These are phyloP conservation scores for Anthopleura xanthogrammica DNA, from an alignment of 92 coral and sea anemone genomes.

Conservation along the genomic window DNA sequence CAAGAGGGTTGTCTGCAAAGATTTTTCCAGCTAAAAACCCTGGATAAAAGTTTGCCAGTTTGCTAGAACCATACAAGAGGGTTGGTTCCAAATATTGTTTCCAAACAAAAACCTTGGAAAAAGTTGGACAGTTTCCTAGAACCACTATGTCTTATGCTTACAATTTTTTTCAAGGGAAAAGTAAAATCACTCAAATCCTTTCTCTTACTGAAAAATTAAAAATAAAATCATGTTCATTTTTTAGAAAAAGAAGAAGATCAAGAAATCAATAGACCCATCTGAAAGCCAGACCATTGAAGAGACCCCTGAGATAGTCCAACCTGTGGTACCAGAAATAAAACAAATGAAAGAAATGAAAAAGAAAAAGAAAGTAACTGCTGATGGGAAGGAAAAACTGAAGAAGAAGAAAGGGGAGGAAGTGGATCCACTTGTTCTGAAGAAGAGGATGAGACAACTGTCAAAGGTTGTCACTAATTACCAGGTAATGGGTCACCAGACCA, in stretches of 20 bases:
- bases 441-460: constrained; percentile 88
- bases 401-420: constrained; percentile 80
- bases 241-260: constrained; percentile 56
- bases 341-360: constrained; percentile 58
- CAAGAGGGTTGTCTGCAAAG: too few relatives aligned
- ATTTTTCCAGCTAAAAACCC: too few relatives aligned
- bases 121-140: too few relatives aligned
- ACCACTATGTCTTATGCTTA: too few relatives aligned
- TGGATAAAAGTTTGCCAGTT: too few relatives aligned
- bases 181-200: too few relatives aligned
- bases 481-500: constrained; percentile 36
- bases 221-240: neutral
- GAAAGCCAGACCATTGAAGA: constrained; percentile 26
- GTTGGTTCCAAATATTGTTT: too few relatives aligned
- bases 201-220: too few relatives aligned
- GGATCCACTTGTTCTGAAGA: constrained; percentile 56
- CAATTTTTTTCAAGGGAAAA: too few relatives aligned
- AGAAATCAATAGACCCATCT: constrained; percentile 28
- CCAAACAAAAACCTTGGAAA: too few relatives aligned
- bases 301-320: constrained; percentile 13
- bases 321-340: constrained; percentile 21
- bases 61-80: too few relatives aligned
- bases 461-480: constrained; percentile 87
- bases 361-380: constrained; percentile 66
- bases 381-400: constrained; percentile 68